Conservation (phyloP, 2,797 vertebrate genomes). For the Chrysolophus pictus region DNA sequence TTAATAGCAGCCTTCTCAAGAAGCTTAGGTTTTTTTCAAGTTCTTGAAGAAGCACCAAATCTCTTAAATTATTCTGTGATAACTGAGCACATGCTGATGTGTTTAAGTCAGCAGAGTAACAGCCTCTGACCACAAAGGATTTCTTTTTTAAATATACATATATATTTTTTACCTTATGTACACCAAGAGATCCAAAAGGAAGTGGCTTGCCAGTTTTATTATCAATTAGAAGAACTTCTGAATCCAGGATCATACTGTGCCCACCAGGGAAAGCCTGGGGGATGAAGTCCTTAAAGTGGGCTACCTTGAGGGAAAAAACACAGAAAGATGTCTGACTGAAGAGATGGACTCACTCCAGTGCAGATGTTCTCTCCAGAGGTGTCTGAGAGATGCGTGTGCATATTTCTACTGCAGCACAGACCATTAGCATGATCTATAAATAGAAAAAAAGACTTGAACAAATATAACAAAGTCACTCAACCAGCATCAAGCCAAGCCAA, state of each 20-base stretch:
- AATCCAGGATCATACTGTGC: constrained; percentile 95
- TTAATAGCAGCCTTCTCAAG: background rate
- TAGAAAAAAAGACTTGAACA: background rate
- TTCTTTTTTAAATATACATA: background rate
- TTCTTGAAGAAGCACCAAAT: background rate
- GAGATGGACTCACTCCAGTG: background rate
- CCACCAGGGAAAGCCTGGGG: constrained; percentile 93
- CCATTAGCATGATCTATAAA: background rate
- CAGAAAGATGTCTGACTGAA: background rate
- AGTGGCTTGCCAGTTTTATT: constrained; percentile 93
- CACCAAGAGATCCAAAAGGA: constrained; percentile 94
- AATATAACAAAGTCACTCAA: background rate
- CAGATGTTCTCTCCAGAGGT: background rate
- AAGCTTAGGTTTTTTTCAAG: background rate
- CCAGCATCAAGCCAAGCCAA: background rate
- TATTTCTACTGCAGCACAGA: background rate
- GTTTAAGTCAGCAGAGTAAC: background rate
- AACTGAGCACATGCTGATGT: rapidly evolving
- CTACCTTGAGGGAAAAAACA: constrained; percentile 83
- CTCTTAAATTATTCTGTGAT: background rate
- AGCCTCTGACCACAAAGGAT: background rate
- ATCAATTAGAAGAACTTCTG: constrained; percentile 97
- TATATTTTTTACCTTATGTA: constrained; percentile 90
- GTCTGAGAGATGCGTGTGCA: background rate
- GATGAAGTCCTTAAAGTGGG: constrained; percentile 98